A percentile compares a stretch with the other conserved stretches of the same genome.
Conservation (phyloP, 2,113 vertebrate species). For the Anguilla rostrata region DNA sequence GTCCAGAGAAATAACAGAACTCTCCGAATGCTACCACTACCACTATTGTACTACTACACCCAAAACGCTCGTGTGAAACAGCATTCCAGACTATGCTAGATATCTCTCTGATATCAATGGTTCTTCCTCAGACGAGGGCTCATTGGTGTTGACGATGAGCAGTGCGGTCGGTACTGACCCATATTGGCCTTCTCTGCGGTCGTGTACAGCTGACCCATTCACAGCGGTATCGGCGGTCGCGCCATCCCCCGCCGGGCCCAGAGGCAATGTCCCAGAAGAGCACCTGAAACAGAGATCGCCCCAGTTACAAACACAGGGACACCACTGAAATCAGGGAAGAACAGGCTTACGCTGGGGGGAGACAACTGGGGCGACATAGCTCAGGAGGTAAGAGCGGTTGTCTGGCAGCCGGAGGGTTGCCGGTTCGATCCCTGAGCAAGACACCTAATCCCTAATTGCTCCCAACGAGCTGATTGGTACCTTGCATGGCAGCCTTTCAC, state of each 20-base stretch:
- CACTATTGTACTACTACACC: not conserved
- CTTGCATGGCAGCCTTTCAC: no score
- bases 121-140: not conserved
- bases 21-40: no score
- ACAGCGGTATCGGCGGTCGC: not conserved
- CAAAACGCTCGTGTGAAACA: no score
- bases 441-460: no score
- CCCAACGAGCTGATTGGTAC: no score
- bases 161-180: not conserved
- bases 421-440: no score
- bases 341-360: not conserved
- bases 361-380: no score
- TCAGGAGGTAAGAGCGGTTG: no score
- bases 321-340: not conserved
- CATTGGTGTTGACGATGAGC: not conserved
- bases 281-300: not conserved
- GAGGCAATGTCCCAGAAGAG: not conserved
- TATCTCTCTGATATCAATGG: no score
- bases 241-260: not conserved
- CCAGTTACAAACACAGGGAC: not conserved
- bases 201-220: constrained; percentile 3
- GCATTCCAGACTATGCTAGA: no score
- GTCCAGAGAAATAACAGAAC: not conserved
- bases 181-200: constrained; percentile 5
- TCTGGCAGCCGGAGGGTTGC: no score